Evolutionary conservation across 2,888 invertebrate species (phyloP), one percentile per base, ranked within the genome.

Genomic region (Eupithecia inturbata): DNA sequence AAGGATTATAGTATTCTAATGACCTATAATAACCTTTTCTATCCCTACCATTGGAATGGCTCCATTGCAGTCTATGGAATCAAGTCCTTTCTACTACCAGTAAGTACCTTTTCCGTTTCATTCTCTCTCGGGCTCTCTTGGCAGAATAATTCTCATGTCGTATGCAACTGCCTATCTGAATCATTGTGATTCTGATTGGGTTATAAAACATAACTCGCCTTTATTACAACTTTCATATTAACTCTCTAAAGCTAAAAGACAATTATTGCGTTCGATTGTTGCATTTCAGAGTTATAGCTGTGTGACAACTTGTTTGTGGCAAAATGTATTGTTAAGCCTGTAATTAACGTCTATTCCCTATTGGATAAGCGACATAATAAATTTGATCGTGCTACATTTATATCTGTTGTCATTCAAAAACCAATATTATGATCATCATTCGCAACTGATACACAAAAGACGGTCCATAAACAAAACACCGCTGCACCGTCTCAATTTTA

Each of bases 211-310:
- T 57, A 57, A 57, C 26, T 53, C 10, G 1, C 12, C 26, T 57
- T 57, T 57, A 57, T 57, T 57, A 26, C 12, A 26, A 26, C 57
- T 57, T 57, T 57, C 57, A 57, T 26, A 26, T 26, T 14, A 22
- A 57, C 57, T 57, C 57, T 57, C 57, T 57, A 57, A 57, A 57
- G 22, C 57, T 57, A 22, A 12, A 12, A 57, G 26, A 57, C 57
- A 57, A 26, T 26, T 57, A 57, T 57, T 57, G 57, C 26, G 26
- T 57, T 57, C 26, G 57, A 57, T 57, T 57, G 57, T 57, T 57
- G 26, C 14, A 33, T 3, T 4, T 33, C 26, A 26, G 53, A 53
- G 12, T 12, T 4, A 57, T 26, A 57, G 26, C 57, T 26, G 57
- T 57, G 57, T 57, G 26, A 26, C 26, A 57, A 26, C 57, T 57